A percentile compares a stretch with the other conserved stretches of the same genome.
phyloP scores from a whole-genome alignment of 2,888 invertebrate genomes.

The Ochropleura plecta region DNA sequence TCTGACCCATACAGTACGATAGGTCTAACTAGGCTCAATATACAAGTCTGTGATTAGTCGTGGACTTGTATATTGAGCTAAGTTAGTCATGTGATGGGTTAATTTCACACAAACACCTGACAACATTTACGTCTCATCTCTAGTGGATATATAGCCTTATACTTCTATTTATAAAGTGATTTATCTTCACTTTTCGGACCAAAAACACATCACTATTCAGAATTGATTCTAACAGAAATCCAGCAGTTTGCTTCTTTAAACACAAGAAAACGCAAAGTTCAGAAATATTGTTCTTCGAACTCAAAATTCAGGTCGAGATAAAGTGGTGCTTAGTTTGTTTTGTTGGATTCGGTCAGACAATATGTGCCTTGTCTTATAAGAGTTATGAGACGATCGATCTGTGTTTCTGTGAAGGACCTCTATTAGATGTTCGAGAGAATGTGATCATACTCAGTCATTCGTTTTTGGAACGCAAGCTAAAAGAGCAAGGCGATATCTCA shows the following conservation, averaged over 20 bases:
- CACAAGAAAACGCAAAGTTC: constrained; percentile 16
- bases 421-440: constrained; percentile 57
- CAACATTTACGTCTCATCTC: too few relatives aligned
- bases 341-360: constrained; percentile 42
- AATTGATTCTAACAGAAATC: constrained; percentile 32
- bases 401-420: constrained; percentile 49
- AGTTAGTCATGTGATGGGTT: too few relatives aligned
- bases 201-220: constrained; percentile 11
- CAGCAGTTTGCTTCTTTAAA: constrained; percentile 13
- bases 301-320: constrained; percentile 30
- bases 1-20: too few relatives aligned
- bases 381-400: constrained; percentile 61
- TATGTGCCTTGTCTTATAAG: constrained; percentile 50
- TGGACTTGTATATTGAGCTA: too few relatives aligned
- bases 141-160: too few relatives aligned
- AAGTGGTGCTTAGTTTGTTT: constrained; percentile 37
- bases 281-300: constrained; percentile 22
- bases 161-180: not conserved
- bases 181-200: constrained; percentile 13
- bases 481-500: constrained; percentile 50
- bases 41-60: too few relatives aligned
- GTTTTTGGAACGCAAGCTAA: constrained; percentile 52
- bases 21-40: too few relatives aligned
- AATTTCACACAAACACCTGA: too few relatives aligned
- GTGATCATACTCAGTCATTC: constrained; percentile 61